Evolutionary conservation across 2,113 vertebrate genomes (phyloP).

Genomic region (Azemiops feae): DNA sequence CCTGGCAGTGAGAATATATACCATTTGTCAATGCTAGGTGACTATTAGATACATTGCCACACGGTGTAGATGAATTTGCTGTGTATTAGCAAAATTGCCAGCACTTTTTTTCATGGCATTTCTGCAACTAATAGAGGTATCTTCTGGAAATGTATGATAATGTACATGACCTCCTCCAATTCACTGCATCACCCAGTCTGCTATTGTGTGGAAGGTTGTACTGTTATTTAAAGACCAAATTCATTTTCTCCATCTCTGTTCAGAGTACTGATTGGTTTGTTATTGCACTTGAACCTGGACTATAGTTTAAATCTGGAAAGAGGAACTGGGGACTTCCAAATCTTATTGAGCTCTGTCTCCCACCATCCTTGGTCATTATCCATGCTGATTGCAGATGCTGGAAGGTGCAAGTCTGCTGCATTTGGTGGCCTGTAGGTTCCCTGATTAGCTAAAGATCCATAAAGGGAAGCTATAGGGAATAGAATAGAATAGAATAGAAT

Average conservation of each 20-base stretch:
- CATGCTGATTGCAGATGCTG: background rate
- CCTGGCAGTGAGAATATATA: slow-evolving; percentile 61
- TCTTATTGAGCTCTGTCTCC: background rate
- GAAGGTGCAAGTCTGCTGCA: background rate
- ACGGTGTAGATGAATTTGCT: slow-evolving; percentile 70
- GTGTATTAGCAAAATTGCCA: slow-evolving; percentile 69
- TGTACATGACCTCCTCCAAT: background rate
- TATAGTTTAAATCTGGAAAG: background rate
- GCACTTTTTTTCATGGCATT: slow-evolving; percentile 37
- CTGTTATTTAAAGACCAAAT: background rate
- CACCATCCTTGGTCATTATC: background rate
- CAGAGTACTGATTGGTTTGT: too few relatives aligned
- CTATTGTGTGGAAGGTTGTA: background rate
- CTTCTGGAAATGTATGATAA: slow-evolving; percentile 35
- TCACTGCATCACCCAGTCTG: background rate
- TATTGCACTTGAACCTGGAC: background rate
- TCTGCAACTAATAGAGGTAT: slow-evolving; percentile 9
- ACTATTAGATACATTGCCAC: slow-evolving; percentile 58
- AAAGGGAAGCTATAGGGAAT: background rate
- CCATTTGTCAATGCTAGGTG: slow-evolving; percentile 68
- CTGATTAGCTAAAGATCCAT: background rate
- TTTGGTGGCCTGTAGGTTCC: background rate
- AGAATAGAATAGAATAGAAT: too few relatives aligned
- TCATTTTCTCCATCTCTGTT: background rate
- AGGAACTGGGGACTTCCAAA: background rate